Base-by-base conservation (phyloP, 2,797 vertebrate species). In the Sparus aurata region DNA sequence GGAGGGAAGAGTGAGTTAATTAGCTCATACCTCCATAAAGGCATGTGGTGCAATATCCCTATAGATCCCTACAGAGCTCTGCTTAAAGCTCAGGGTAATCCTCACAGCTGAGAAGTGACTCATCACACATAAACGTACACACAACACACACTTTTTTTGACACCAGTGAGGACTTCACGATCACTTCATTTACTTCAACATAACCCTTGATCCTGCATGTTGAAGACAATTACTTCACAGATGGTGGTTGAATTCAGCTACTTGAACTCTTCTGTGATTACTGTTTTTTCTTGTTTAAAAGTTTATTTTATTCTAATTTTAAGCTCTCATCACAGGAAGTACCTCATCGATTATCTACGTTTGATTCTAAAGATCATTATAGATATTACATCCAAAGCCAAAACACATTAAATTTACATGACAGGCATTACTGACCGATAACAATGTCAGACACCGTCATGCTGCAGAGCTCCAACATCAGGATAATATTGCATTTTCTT, bases 11-110 rank as follows among this genome's bases (percentile, higher is more conserved):
- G 74, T 17, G 38, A 82, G 75, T 85, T 93, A 87, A 93, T 94
- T 85, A 94, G 83, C 78, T 90, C 91, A 82, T 86, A 86, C 77
- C 83, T 91, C 80, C n/a, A 86, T 90, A 83, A 93, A 93, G 88
- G 85, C 91, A 90, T 90, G 89, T 79, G 85, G 82, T 62, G 73
- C 74, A 87, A 83, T 83, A 93, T 92, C 85, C 89, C 67, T 63
- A 18, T 34, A 77, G 83, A 90, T 92, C 92, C 88, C 85, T 34
- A 52, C 12, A 82, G 89, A 77, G 75, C 79, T 86, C 55, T 73
- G 71, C 77, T 76, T 73, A 86, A 77, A 87, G 85, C 83, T 82
- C 80, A 72, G 80, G 78, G 82, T 89, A 90, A 95, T 93, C 91
- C 85, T 80, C 71, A 74, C 69, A 84, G 80, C 74, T 80, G 79